phyloP scores from a whole-genome alignment of 2,113 vertebrate genomes.

The Engraulis encrasicolus region DNA sequence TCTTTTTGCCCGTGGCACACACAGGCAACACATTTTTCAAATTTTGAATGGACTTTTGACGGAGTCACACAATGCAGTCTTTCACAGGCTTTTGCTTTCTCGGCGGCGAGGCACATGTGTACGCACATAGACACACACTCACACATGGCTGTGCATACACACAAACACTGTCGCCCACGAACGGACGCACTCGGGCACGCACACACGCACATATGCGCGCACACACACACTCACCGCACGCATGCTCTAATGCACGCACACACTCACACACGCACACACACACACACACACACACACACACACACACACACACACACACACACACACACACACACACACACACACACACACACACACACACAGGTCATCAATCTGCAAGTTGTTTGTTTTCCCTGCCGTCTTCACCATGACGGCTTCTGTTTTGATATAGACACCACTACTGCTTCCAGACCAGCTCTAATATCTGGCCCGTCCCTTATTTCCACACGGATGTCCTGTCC shows the following conservation, averaged over 20 bases:
- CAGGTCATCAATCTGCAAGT: slow-evolving; percentile 38
- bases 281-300: neutral
- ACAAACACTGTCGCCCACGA: neutral
- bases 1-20: neutral
- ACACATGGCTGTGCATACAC: slow-evolving; percentile 42
- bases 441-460: neutral
- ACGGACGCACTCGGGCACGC: slow-evolving; percentile 58
- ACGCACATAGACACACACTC: too few relatives aligned
- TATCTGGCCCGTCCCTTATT: neutral
- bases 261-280: slow-evolving; percentile 44
- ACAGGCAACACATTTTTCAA: neutral
- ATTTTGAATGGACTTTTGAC: slow-evolving; percentile 53
- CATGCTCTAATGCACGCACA: too few relatives aligned
- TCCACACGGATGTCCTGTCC: slow-evolving; percentile 14
- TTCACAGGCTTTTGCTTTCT: slow-evolving; percentile 57
- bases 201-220: neutral
- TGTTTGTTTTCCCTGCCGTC: slow-evolving; percentile 74
- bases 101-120: too few relatives aligned
- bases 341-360: slow-evolving; percentile 44
- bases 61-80: slow-evolving; percentile 65
- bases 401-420: slow-evolving; percentile 72
- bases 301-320: slow-evolving; percentile 57
- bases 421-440: neutral
- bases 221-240: slow-evolving; percentile 50
- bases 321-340: slow-evolving; percentile 6